Evolutionary conservation across 2,113 vertebrate genomes (phyloP), one percentile per base, ranked within the genome.

Genomic region (Syngnathoides biaculeatus): DNA sequence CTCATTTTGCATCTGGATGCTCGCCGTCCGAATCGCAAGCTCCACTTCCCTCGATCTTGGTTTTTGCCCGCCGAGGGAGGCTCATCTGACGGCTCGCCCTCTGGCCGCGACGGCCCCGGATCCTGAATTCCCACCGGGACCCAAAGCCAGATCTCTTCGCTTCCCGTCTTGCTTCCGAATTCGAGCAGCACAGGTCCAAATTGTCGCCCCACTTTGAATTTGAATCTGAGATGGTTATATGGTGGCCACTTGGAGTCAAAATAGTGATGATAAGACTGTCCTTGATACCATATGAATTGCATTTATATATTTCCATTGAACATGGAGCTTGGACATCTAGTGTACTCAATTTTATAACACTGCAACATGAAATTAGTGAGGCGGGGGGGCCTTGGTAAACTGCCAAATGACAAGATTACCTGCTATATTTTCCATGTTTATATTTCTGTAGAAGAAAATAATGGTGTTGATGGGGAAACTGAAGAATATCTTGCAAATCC

Each of bases 51-150:
- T 43, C 40, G 71, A 55, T 72, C n/a, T 61, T 30, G 56, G 13
- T 10, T 67, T 75, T 67, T 13, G 63, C 48, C 43, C 71, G 12
- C 70, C 53, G 70, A 74, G 69, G 74, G 69, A 87, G 72, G 75
- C 78, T 63, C 26, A 53, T 78, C 85, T 72, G 42, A 30, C 20
- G 82, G 87, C 75, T 42, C 39, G 60, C 75, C 82, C 82, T 73
- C 64, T 63, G 81, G 86, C 79, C 69, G 71, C 30, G 79, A 61
- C 24, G 64, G 55, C 69, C 75, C 45, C 2, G 65, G 66, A 79
- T 48, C 77, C 64, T 60, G 62, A 67, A 56, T 39, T 39, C 59
- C 69, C 69, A 73, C 69, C 75, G 72, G 73, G 73, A 79, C 43
- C 64, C 56, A 63, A 35, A 72, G 47, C 69, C 11, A 47, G 48